Evolutionary conservation across 1,140 invertebrate genomes (phyloP).

Genomic region (Drosophila mojavensis): DNA sequence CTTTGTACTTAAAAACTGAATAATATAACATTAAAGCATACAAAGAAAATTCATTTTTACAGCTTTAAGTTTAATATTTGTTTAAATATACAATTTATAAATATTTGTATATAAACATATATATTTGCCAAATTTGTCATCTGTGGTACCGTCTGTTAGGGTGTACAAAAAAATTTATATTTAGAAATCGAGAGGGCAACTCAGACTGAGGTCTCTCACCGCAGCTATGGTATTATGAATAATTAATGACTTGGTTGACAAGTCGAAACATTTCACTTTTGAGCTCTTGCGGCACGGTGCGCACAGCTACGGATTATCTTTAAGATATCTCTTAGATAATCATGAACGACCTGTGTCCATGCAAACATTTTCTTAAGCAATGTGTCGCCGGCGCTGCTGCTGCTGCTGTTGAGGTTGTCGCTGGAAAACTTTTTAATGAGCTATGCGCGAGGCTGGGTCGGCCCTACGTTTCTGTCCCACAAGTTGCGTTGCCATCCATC

Average conservation of each 20-base stretch:
- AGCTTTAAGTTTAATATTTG: too few relatives aligned
- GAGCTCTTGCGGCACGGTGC: slow-evolving; percentile 27
- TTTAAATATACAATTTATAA: too few relatives aligned
- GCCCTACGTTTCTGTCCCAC: background rate
- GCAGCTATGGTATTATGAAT: slow-evolving; percentile 63
- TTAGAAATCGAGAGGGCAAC: background rate
- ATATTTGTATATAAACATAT: background rate
- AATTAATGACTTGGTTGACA: slow-evolving; percentile 66
- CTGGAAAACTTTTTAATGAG: slow-evolving; percentile 78
- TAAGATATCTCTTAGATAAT: slow-evolving; percentile 72
- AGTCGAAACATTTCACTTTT: slow-evolving; percentile 65
- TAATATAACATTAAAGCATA: too few relatives aligned
- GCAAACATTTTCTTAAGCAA: slow-evolving; percentile 72
- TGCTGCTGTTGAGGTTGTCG: slow-evolving; percentile 51
- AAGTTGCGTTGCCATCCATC: slow-evolving; percentile 1
- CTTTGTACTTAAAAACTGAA: background rate
- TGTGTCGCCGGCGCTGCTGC: slow-evolving; percentile 47
- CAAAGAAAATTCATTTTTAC: too few relatives aligned
- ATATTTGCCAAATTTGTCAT: background rate
- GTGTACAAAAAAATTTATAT: background rate
- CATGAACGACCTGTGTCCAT: slow-evolving; percentile 49
- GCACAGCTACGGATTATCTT: slow-evolving; percentile 59
- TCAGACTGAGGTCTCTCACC: background rate
- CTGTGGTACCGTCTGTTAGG: background rate
- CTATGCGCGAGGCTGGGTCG: slow-evolving; percentile 49